Evolutionary conservation across 30 jellyfish, hydroid and myxozoan genomes (phyloP).

Genomic region (Hydractinia echinata): DNA sequence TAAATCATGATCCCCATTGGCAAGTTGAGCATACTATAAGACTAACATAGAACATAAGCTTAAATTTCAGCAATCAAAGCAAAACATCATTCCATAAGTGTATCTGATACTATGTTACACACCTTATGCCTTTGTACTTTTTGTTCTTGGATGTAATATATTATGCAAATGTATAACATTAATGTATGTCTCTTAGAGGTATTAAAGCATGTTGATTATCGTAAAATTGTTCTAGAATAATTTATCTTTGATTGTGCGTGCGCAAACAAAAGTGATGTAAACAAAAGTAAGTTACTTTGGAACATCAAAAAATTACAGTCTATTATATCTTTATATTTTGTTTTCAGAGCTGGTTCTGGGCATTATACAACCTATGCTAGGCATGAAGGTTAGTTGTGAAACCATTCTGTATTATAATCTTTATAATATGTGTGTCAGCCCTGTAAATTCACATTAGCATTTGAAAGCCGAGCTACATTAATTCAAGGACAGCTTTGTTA

Average conservation of each 20-base stretch:
- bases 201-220: not conserved
- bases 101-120: no score
- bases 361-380: slow-evolving; percentile 92
- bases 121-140: no score
- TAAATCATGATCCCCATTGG: no score
- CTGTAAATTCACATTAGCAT: not conserved
- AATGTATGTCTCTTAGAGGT: no score
- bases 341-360: slow-evolving; percentile 76
- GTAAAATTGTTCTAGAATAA: not conserved
- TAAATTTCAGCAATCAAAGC: no score
- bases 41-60: no score
- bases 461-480: not conserved
- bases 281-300: no score
- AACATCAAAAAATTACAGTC: not conserved
- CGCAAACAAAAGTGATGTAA: not conserved
- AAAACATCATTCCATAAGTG: no score
- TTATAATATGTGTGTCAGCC: not conserved
- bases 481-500: not conserved
- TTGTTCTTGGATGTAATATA: no score
- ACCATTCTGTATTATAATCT: not conserved
- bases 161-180: no score
- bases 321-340: not conserved
- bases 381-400: slow-evolving; percentile 70
- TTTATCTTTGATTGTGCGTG: not conserved
- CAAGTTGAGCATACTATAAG: no score